These are phyloP conservation scores for Calonectris borealis DNA, from an alignment of 2,113 vertebrate species.

Conservation along the genomic window DNA sequence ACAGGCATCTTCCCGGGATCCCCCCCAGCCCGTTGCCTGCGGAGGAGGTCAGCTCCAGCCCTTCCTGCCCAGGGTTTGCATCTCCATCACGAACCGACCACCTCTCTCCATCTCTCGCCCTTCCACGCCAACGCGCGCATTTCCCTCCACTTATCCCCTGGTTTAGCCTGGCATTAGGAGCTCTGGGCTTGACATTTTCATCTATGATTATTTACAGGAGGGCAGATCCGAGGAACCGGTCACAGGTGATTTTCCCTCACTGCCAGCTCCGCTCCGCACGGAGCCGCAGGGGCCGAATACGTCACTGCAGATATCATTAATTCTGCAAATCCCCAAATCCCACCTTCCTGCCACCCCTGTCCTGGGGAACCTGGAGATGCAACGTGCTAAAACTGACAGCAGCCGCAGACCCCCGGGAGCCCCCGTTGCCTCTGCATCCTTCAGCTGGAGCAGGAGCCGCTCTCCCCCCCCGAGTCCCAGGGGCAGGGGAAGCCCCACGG, in stretches of 20 bases:
- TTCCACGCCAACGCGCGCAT: background rate
- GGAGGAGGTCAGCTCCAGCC: background rate
- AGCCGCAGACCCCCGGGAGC: background rate
- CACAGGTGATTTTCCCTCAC: constrained; percentile 32
- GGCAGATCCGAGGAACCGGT: background rate
- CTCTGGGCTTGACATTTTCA: constrained; percentile 56
- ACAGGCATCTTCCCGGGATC: background rate
- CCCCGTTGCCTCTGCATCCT: background rate
- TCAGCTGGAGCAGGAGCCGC: background rate
- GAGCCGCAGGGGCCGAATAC: background rate
- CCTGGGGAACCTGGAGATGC: background rate
- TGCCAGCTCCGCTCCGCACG: background rate
- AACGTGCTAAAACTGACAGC: background rate
- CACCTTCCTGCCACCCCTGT: background rate
- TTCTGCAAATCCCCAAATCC: constrained; percentile 21
- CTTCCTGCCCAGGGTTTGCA: background rate
- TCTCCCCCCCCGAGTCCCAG: background rate
- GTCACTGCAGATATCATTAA: constrained; percentile 52
- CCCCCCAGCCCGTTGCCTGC: background rate
- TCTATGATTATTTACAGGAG: constrained; percentile 56
- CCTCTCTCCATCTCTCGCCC: background rate
- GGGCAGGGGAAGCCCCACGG: background rate
- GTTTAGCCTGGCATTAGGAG: constrained; percentile 16
- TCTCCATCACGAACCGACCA: fast-evolving
- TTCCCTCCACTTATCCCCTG: background rate